Evolutionary conservation across 2,113 vertebrate genomes (phyloP).

Genomic region (Cynocephalus volans): DNA sequence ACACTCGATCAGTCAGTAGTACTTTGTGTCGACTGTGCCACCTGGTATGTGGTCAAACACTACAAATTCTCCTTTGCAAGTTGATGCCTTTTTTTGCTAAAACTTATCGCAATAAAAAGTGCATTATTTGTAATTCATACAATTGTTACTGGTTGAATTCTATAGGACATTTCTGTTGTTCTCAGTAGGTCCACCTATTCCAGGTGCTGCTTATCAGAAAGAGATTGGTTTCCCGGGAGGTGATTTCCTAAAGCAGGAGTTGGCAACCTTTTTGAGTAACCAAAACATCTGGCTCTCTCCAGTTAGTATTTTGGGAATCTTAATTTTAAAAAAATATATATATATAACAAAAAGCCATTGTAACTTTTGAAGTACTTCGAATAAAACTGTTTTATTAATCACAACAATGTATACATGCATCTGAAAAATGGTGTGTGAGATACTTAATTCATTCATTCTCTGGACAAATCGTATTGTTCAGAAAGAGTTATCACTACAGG

Average conservation of each 20-base stretch:
- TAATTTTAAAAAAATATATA: neutral
- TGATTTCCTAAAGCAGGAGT: neutral
- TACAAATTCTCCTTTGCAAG: neutral
- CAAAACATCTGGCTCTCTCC: neutral
- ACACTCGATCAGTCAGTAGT: neutral
- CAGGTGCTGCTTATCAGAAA: neutral
- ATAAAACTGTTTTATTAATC: neutral
- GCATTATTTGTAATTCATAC: neutral
- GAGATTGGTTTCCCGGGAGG: neutral
- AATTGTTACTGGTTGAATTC: neutral
- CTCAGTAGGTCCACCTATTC: neutral
- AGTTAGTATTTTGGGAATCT: neutral
- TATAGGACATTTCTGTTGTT: neutral
- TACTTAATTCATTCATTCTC: neutral
- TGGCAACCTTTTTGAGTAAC: neutral
- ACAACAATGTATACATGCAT: neutral
- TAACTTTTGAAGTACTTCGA: neutral
- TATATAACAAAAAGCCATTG: neutral
- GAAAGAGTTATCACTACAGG: neutral
- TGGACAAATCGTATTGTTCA: neutral
- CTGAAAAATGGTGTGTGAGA: neutral
- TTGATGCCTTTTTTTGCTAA: neutral
- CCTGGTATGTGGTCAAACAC: neutral
- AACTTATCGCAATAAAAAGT: neutral
- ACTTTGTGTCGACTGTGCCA: neutral